These are phyloP conservation scores for Cydia amplana DNA, from an alignment of 1,140 invertebrate genomes.

Conservation along the genomic window DNA sequence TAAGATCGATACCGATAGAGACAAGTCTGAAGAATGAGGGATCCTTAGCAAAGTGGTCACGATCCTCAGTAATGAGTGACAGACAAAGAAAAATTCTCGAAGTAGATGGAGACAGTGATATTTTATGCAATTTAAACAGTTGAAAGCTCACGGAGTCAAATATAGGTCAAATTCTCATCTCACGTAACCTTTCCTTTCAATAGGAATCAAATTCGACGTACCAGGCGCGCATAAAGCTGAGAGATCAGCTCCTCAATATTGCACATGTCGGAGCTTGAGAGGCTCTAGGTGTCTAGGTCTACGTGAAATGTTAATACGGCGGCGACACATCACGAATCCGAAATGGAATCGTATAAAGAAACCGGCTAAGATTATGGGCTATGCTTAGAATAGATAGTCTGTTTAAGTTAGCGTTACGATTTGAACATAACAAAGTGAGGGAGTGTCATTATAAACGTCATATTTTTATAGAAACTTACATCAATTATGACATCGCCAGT, in stretches of 20 bases:
- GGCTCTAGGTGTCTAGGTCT: slow-evolving; percentile 22
- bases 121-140: no score
- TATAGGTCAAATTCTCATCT: neutral
- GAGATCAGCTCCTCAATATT: slow-evolving; percentile 28
- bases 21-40: no score
- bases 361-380: neutral
- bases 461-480: no score
- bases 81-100: neutral
- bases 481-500: no score
- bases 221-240: slow-evolving; percentile 7
- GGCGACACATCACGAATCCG: slow-evolving; percentile 46
- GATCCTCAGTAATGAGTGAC: no score
- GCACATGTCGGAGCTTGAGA: slow-evolving; percentile 15
- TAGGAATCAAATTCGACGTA: slow-evolving; percentile 4
- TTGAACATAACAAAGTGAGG: no score
- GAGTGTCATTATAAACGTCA: no score
- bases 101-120: no score
- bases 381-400: no score
- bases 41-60: no score
- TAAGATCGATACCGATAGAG: no score
- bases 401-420: no score
- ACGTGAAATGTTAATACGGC: slow-evolving; percentile 55
- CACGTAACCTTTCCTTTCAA: slow-evolving; percentile 10
- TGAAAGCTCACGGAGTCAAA: neutral
- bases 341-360: slow-evolving; percentile 50